Evolutionary conservation across 1,140 invertebrate species (phyloP).

Genomic region (Caenorhabditis briggsae): DNA sequence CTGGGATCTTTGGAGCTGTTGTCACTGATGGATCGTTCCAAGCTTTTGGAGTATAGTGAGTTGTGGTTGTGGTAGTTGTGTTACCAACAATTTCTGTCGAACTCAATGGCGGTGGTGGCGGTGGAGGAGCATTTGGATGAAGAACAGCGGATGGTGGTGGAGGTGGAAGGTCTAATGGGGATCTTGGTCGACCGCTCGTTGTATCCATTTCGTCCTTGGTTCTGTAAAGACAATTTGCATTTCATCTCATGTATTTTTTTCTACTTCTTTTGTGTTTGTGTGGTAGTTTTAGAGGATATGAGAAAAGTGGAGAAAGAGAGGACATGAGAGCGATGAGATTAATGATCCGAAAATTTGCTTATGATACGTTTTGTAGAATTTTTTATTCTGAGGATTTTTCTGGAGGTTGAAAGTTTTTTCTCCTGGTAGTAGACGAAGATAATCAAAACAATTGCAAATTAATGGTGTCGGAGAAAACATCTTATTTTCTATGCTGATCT

Average conservation of each 20-base stretch:
- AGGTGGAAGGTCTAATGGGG: constrained; percentile 49
- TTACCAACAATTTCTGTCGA: constrained; percentile 29
- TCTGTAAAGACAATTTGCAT: constrained; percentile 53
- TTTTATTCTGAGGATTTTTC: background rate
- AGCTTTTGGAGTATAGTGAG: constrained; percentile 22
- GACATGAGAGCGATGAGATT: constrained; percentile 40
- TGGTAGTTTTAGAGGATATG: background rate
- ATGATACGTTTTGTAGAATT: background rate
- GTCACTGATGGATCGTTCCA: constrained; percentile 33
- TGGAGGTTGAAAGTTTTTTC: background rate
- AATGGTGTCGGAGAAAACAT: too few relatives aligned
- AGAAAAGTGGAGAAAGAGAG: background rate
- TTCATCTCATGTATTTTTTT: constrained; percentile 44
- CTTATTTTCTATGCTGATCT: too few relatives aligned
- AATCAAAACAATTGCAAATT: background rate
- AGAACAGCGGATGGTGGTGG: constrained; percentile 24
- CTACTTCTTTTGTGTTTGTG: background rate
- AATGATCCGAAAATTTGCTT: constrained; percentile 45
- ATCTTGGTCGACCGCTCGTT: constrained; percentile 15
- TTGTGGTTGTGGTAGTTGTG: constrained; percentile 11
- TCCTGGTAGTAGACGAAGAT: too few relatives aligned
- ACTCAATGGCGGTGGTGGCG: constrained; percentile 45
- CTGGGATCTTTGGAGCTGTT: constrained; percentile 36
- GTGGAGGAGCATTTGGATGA: constrained; percentile 37
- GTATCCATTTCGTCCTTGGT: constrained; percentile 50